Evolutionary conservation across 1,140 invertebrate genomes (phyloP), one percentile per base, ranked within the genome.

Genomic region (Drosophila aff.): DNA sequence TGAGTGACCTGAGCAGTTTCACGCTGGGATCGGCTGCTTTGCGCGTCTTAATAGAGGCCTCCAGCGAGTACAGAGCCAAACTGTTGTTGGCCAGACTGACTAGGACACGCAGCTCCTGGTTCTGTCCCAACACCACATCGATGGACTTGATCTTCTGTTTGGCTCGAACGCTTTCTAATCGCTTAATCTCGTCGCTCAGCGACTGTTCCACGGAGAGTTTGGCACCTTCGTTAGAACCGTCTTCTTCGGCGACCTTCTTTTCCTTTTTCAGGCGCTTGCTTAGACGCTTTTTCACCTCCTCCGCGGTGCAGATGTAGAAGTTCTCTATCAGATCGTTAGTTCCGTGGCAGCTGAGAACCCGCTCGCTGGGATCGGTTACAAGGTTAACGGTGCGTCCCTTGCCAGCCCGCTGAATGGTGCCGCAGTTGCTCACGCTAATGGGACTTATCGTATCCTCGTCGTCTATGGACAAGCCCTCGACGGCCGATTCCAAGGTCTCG

Each of bases 281-380:
- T 68, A 96, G 93, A 76, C 95, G 95, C 31, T 93, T 84, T 61
- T 95, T 94, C 0, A 97, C 95, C 92, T 98, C 96, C 44, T 96
- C 95, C 16, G 97, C 95, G 2, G 95, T 93, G 78, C 96, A 95
- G 71, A 99, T 95, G 52, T 95, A 94, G 92, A 98, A 99, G 38
- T 98, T 92, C 93, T 99, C 98, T 13, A 99, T 93, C 11, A 94
- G 93, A 68, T 95, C 95, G 81, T 98, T 97, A 28, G 94, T 96
- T 6, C 98, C 97, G 93, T 98, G 96, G 93, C 97, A 98, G 10
- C 95, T 95, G 1, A 99, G 82, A 18, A 98, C 87, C 79, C 94
- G 94, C 72, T 96, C 94, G 50, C 95, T 95, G 9, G 93, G 90
- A 92, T 98, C 96, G 40, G 94, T 93, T 15, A 93, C 92, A 67